Base-by-base conservation (phyloP, 1,140 invertebrate genomes). In the Choristoneura fumiferana region DNA sequence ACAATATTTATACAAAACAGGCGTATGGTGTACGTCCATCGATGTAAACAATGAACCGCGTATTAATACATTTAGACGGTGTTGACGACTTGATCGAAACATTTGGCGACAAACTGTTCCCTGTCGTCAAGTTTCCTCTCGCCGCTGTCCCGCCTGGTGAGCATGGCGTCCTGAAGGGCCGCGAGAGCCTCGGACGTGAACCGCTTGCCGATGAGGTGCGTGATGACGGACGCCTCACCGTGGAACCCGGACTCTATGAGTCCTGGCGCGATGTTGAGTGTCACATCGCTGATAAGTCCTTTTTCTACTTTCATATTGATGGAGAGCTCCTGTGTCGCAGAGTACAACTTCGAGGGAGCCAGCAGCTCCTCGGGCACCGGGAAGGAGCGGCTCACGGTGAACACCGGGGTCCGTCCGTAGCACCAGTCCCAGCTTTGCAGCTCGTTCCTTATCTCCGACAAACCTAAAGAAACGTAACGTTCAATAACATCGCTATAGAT, bases 371-470 rank as follows among this genome's bases (percentile, higher is more conserved):
- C 63, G 0, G 89, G 87, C 4, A 90, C 89, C 0, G 83, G 83
- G 71, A 90, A 90, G 0, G 81, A 70, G 17, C 88, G 77, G 57
- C 84, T 89, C 4, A 96, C 92, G 0, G 91, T 92, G 82, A 98
- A 98, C 70, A 93, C 93, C 0, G 97, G 97, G 0, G 96, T 96
- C 77, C 93, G 94, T n/a, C 96, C 97, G 84, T 92, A 97, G 54
- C 92, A 92, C 97, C 96, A 98, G 49, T 96, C 92, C 96, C 97
- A 98, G 10, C 92, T 94, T 60, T 89, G 76, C 17, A 97, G 92
- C 60, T 94, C 92, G 38, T 92, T 79, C 38, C 91, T 90, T 58
- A 95, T 91, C 40, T 91, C 90, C 0, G 78, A 83, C 8, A 98
- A 91, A 69, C 95, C 95, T 94, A 73, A 35, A 12, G 8, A 57